Conservation (phyloP, 1,140 invertebrate genomes). For the Halesus radiatus region DNA sequence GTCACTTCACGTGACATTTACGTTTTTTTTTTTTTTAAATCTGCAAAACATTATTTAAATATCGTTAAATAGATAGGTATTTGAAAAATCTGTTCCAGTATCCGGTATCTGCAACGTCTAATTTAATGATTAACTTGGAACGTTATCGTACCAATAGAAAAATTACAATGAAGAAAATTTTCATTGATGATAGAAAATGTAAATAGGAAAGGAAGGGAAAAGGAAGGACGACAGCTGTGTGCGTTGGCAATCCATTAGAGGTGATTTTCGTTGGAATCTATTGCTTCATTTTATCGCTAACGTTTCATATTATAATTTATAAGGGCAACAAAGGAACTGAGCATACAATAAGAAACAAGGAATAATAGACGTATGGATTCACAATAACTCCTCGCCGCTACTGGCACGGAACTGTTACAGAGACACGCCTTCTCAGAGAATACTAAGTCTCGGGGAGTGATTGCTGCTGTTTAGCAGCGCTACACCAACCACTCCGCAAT, state of each 20-base stretch:
- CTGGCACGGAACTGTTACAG: slow-evolving; percentile 12
- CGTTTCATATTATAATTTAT: slow-evolving; percentile 22
- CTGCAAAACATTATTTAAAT: too few species aligned
- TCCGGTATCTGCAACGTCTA: too few species aligned
- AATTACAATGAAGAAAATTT: too few species aligned
- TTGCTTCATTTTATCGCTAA: slow-evolving; percentile 9
- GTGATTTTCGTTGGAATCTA: neutral
- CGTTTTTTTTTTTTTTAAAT: too few species aligned
- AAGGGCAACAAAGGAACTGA: slow-evolving; percentile 3
- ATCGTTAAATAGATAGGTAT: too few species aligned
- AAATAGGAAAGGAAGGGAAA: neutral
- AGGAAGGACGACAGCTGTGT: neutral
- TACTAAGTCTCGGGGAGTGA: slow-evolving; percentile 13
- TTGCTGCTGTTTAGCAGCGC: neutral
- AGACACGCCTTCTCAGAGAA: neutral
- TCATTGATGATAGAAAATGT: too few species aligned
- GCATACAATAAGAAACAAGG: slow-evolving; percentile 24
- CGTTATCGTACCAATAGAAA: too few species aligned
- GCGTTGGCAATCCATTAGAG: slow-evolving; percentile 12
- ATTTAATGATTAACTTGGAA: too few species aligned
- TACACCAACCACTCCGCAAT: too few species aligned
- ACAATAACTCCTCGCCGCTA: slow-evolving; percentile 29
- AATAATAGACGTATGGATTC: slow-evolving; percentile 16
- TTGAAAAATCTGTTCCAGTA: too few species aligned
- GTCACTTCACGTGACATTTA: too few species aligned